phyloP scores from a whole-genome alignment of 2,797 vertebrate species.

The Pitangus sulphuratus region DNA sequence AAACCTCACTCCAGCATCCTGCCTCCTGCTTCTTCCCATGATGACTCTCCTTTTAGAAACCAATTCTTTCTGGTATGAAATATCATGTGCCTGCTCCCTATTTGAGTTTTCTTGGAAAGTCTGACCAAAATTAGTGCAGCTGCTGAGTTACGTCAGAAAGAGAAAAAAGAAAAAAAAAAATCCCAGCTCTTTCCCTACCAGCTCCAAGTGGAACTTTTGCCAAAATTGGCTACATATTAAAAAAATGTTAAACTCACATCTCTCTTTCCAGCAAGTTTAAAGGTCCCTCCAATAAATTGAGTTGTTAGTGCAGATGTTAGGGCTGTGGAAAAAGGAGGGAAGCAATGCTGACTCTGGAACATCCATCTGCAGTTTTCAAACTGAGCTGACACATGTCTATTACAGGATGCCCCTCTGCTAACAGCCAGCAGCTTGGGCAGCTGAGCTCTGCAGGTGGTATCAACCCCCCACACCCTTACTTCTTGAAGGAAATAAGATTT shows the following conservation, averaged over 20 bases:
- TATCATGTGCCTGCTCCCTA: not conserved
- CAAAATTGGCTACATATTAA: not conserved
- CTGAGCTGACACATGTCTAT: not conserved
- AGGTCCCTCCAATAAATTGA: not conserved
- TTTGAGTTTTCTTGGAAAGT: slow-evolving; percentile 30
- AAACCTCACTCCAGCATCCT: rapidly evolving
- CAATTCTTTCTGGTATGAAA: not conserved
- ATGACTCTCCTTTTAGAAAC: not conserved
- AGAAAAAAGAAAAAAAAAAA: not conserved
- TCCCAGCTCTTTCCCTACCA: not conserved
- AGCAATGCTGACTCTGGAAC: not conserved
- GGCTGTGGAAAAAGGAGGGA: not conserved
- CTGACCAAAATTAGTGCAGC: slow-evolving; percentile 23
- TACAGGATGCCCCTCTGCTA: not conserved
- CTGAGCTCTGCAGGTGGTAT: not conserved
- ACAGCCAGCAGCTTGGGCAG: not conserved
- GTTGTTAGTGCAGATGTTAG: not conserved
- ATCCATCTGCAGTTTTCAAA: not conserved
- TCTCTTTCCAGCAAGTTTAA: not conserved
- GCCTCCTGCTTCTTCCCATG: not conserved
- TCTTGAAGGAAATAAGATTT: not conserved
- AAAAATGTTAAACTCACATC: not conserved
- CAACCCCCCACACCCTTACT: not conserved
- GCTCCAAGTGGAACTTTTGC: not conserved
- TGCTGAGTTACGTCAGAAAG: slow-evolving; percentile 5